phyloP scores from a whole-genome alignment of 1,140 invertebrate genomes.

The Zaprionus taronus region DNA sequence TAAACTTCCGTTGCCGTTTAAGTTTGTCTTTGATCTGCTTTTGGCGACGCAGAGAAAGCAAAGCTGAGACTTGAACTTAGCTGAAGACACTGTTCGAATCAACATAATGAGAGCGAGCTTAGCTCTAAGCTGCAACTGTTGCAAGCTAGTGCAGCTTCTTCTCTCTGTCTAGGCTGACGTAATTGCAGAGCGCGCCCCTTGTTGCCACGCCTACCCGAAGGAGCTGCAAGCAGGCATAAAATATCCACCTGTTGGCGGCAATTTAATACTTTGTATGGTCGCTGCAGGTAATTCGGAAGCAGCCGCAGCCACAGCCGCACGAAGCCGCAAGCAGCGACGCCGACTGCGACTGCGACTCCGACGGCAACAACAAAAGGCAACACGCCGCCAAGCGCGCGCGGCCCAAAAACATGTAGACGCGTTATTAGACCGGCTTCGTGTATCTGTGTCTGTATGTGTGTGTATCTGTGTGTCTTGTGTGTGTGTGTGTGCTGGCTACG shows the following conservation, averaged over 20 bases:
- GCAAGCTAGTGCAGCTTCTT: background rate
- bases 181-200: slow-evolving; percentile 48
- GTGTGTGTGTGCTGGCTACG: slow-evolving; percentile 28
- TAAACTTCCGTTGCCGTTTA: slow-evolving; percentile 75
- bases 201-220: background rate
- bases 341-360: slow-evolving; percentile 30
- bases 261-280: slow-evolving; percentile 80
- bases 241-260: slow-evolving; percentile 79
- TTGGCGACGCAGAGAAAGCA: slow-evolving; percentile 1
- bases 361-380: slow-evolving; percentile 58
- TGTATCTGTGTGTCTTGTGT: slow-evolving; percentile 10
- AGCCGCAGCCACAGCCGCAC: slow-evolving; percentile 73
- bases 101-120: background rate
- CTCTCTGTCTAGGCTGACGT: slow-evolving; percentile 34
- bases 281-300: slow-evolving; percentile 78
- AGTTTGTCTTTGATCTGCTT: slow-evolving; percentile 34
- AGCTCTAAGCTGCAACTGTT: background rate
- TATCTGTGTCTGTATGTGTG: slow-evolving; percentile 15
- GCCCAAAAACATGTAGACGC: slow-evolving; percentile 64
- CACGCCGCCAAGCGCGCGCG: slow-evolving; percentile 42
- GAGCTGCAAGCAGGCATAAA: slow-evolving; percentile 62
- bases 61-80: background rate
- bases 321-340: slow-evolving; percentile 65
- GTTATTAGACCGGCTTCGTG: slow-evolving; percentile 71
- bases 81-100: background rate